Base-by-base conservation (phyloP, 2,797 vertebrate species). In the Semaprochilodus insignis region DNA sequence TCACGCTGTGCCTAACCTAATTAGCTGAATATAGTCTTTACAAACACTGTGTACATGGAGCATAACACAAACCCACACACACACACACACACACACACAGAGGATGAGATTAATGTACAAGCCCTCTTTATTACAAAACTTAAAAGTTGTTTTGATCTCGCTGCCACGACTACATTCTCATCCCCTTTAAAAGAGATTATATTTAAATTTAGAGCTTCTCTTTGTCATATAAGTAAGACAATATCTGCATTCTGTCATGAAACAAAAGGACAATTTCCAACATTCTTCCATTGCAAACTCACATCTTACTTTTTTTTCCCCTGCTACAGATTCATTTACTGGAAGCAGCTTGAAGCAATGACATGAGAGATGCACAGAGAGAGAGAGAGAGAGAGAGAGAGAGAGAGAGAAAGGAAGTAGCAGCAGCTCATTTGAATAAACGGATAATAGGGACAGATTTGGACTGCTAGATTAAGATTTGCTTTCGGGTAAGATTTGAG, bases 381-480 rank as follows among this genome's bases (percentile, higher is more conserved):
- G 63, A 55, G 48, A 60, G 51, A 63, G 63, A 36, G 27, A 63
- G 55, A 51, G 17, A 74, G 23, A 69, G 17, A 82, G 78, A 63
- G 59, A 60, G 66, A 77, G 74, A 80, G 65, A 23, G 40, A 19
- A 11, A 48, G 67, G 65, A 84, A 81, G 79, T 79, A 90, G 90
- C 90, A 81, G 91, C 89, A 82, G 87, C 92, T 93, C 90, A 80
- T 86, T 87, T 93, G 93, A 94, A 94, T 93, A 94, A 92, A 91
- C 84, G 88, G 91, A 92, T 93, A 93, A 93, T 93, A 89, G n/a
- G 87, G 36, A 59, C 86, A 90, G 90, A 92, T 94, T 94, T 91
- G 91, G 90, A 92, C 91, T 91, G 93, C 89, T 90, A 91, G 92
- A 94, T 94, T 94, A 92, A 91, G 91, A 94, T 93, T 94, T 92